Base-by-base conservation (phyloP, 1,140 invertebrate genomes). In the Paramacrobiotus metropolitanus region DNA sequence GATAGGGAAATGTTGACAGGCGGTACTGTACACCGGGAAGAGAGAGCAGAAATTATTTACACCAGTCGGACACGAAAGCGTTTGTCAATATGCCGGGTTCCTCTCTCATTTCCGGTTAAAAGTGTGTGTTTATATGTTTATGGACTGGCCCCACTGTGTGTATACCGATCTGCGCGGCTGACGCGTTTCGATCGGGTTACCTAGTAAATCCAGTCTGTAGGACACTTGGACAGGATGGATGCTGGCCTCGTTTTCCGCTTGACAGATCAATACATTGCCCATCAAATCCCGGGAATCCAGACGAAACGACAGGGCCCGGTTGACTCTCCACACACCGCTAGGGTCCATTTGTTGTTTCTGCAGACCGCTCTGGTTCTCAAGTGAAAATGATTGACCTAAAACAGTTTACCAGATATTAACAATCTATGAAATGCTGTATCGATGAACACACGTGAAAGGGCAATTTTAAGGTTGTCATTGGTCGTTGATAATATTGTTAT, bases 171-270 rank as follows among this genome's bases (percentile, higher is more conserved):
- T n/a, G n/a, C n/a, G n/a, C n/a, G n/a, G n/a, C n/a, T n/a, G n/a
- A n/a, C n/a, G n/a, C n/a, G n/a, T n/a, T n/a, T n/a, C n/a, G n/a
- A n/a, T n/a, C n/a, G 9, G 34, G 34, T 55, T 55, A 55, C 48
- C 48, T 55, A 55, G 28, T 24, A 55, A 20, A 28, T 55, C 48
- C 48, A 55, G 4, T 15, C 48, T 15, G 28, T 55, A 55, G 24
- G 15, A 9, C 15, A 24, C 28, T 24, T 55, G 48, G 48, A 55
- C 48, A 24, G 48, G 48, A 15, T 55, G 48, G 24, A 15, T 28
- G 15, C 15, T 55, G 48, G 48, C 48, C 48, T 55, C 48, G 48
- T 55, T 55, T 55, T 55, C 48, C 48, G 48, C 48, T 28, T 55
- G 48, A 55, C 48, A 55, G 28, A 55, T 55, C 48, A 55, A 55